Evolutionary conservation across 2,797 vertebrate species (phyloP), one percentile per base, ranked within the genome.

Genomic region (Holocentrus rufus): DNA sequence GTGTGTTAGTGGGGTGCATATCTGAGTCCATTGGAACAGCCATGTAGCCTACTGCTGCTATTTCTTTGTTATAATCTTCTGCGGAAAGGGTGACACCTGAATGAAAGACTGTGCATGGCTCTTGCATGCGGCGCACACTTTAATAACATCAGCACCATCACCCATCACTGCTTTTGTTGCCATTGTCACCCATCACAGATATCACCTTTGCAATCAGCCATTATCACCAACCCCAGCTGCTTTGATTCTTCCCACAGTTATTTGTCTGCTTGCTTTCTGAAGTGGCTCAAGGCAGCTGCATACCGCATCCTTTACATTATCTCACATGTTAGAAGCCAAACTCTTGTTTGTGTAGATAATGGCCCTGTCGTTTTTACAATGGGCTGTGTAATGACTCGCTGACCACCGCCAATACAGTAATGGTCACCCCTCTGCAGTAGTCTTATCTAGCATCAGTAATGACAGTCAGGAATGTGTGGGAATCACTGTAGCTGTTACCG

Each of bases 361-460:
- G 70, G 47, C 55, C 2, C 31, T 46, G 44, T 27, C 72, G 53
- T 69, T 73, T 82, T 74, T 63, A 61, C 70, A 72, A 27, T 62
- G 23, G 52, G 31, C 56, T 42, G 57, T 20, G 36, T 53, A 22
- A 34, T 5, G 17, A 15, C 20, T 36, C 23, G 22, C 47, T 65
- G 63, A 68, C 77, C 75, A 36, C 84, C 55, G 17, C 68, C 73
- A 66, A 78, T 73, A 72, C 36, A 53, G 77, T 61, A 90, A 77
- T 25, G 75, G 80, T 69, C 73, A 53, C 77, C 60, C 72, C 25
- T 30, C 59, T 79, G 74, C 74, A 30, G 46, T 39, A 0, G n/a
- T 62, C 82, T 88, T 89, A 89, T 85, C 88, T 79, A n/a, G 47
- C 72, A 75, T 81, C 75, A 67, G 68, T 68, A 85, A 58, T 50